A percentile compares a stretch with the other conserved stretches of the same genome.
Evolutionary conservation across 2,888 invertebrate genomes (phyloP).

Genomic region (Ochropacha duplaris): DNA sequence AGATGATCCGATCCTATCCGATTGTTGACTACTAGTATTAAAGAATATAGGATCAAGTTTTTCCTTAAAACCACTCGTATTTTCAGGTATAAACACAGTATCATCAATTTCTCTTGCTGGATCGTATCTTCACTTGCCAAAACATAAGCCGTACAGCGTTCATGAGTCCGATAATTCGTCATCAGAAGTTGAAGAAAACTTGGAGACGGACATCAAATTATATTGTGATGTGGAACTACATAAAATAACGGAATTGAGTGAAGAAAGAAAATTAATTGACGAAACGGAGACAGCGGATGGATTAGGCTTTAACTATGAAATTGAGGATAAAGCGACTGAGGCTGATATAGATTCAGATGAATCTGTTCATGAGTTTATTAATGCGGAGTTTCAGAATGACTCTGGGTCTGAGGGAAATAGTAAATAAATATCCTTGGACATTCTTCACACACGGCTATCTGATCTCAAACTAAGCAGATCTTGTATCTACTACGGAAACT

Average conservation of each 20-base stretch:
- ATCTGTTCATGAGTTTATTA: not conserved
- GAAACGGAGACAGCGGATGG: constrained; percentile 9
- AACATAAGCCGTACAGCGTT: constrained; percentile 40
- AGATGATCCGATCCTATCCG: no score
- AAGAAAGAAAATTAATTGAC: not conserved
- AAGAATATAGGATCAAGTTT: no score
- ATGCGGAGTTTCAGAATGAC: not conserved
- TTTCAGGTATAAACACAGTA: constrained; percentile 32
- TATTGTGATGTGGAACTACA: constrained; percentile 25
- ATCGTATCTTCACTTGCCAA: constrained; percentile 41
- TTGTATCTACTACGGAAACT: no score
- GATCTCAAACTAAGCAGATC: no score
- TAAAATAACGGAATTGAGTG: not conserved
- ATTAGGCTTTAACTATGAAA: not conserved
- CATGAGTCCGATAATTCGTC: constrained; percentile 19
- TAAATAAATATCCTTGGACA: no score
- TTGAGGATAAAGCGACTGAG: not conserved
- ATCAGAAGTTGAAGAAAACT: constrained; percentile 24
- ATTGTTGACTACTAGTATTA: no score
- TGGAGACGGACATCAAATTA: constrained; percentile 31
- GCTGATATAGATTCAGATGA: not conserved
- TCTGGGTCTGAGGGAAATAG: not conserved
- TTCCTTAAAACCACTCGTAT: not conserved
- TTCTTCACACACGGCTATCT: no score
- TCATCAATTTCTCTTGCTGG: constrained; percentile 56